Conservation (phyloP, 2,113 vertebrate species). For the Mustela lutreola region DNA sequence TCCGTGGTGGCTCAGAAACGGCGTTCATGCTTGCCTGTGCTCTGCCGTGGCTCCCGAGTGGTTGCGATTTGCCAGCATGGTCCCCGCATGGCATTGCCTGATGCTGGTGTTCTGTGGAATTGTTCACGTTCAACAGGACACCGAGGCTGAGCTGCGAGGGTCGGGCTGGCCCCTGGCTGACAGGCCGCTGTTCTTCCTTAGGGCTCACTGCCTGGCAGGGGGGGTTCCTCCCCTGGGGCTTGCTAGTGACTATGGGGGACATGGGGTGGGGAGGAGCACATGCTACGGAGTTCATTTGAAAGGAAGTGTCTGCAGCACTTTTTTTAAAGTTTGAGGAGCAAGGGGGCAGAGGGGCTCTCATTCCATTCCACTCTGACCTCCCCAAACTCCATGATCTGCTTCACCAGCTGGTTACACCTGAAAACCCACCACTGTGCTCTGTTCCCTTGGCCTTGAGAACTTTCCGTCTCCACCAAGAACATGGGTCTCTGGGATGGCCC, state of each 20-base stretch:
- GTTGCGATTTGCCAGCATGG: neutral
- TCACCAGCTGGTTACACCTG: neutral
- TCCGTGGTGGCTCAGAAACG: no score
- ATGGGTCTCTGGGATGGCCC: neutral
- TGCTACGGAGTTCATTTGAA: neutral
- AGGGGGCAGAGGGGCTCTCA: fast-evolving
- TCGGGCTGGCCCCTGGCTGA: neutral
- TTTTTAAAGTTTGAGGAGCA: neutral
- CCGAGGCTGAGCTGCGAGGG: fast-evolving
- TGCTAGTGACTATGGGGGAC: neutral
- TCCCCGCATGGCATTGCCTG: neutral
- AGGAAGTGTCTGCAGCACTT: neutral
- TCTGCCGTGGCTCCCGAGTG: fast-evolving
- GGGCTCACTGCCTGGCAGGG: neutral
- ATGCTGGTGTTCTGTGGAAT: neutral
- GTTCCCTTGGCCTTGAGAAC: neutral
- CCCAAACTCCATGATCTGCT: neutral
- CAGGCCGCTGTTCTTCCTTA: neutral
- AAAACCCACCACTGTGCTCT: neutral
- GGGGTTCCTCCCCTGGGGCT: neutral
- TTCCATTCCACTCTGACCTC: neutral
- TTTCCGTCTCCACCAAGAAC: neutral
- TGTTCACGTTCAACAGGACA: neutral
- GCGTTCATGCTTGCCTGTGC: no score
- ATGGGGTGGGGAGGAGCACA: neutral